Percentiles rank a stretch among this genome's conserved stretches.
Conservation (phyloP, 1,140 invertebrate genomes). For the Dolichoris vasculosae region DNA sequence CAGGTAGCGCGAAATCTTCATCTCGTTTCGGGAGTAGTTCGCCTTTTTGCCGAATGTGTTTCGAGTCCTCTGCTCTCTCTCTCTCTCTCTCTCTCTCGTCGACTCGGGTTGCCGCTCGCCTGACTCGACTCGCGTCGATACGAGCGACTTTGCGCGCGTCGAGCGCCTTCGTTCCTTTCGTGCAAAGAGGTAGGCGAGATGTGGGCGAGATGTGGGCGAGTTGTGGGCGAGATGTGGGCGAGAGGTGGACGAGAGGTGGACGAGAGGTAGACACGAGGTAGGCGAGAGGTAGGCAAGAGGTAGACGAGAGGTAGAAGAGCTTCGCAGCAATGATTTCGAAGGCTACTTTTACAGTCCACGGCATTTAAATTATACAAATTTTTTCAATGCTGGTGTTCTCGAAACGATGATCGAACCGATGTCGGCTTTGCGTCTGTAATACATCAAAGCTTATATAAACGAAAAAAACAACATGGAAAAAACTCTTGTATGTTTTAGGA, state of each 20-base stretch:
- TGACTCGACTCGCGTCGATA: not conserved
- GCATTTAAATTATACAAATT: constrained; percentile 5
- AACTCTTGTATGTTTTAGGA: not conserved
- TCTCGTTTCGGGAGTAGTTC: constrained; percentile 36
- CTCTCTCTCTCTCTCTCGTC: constrained; percentile 23
- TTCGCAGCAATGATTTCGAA: not conserved
- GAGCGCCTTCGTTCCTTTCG: too few species aligned
- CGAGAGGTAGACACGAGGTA: too few species aligned
- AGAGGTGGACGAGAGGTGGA: too few species aligned
- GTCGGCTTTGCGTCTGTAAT: not conserved
- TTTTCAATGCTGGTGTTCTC: not conserved
- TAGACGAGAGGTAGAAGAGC: not conserved
- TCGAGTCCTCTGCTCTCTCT: constrained; percentile 58
- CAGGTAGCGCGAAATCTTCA: constrained; percentile 30
- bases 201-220: too few species aligned
- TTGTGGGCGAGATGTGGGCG: too few species aligned
- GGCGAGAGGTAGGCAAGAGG: too few species aligned
- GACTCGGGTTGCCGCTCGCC: constrained; percentile 37
- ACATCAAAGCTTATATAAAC: not conserved
- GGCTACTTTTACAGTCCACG: not conserved
- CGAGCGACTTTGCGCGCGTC: not conserved
- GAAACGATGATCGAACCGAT: not conserved
- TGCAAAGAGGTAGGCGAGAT: not conserved
- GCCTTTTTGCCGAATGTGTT: constrained; percentile 55
- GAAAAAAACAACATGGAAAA: not conserved